Percentiles rank a stretch among this genome's conserved stretches.
phyloP scores from a whole-genome alignment of 2,113 vertebrate species.

The Felis catus region F.catus_Fca126_mat1.0 CM031427.1:30620001-30620500 shows the following conservation, averaged over 20 bases:
- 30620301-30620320: background rate
- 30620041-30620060: too few relatives aligned
- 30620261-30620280: rapidly evolving
- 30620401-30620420: background rate
- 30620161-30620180: too few relatives aligned
- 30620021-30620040: too few relatives aligned
- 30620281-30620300: too few relatives aligned
- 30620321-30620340: too few relatives aligned
- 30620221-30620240: background rate
- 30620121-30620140: too few relatives aligned
- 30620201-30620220: background rate
- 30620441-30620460: background rate
- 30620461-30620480: background rate
- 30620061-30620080: too few relatives aligned
- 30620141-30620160: too few relatives aligned
- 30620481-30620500: background rate
- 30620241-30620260: background rate
- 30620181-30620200: background rate
- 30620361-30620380: background rate
- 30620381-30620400: background rate
- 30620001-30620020: too few relatives aligned
- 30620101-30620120: too few relatives aligned
- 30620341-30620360: background rate
- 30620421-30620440: background rate
- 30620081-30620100: too few relatives aligned